Evolutionary conservation across 2,888 invertebrate genomes (phyloP).

Genomic region (Siphlonurus alternatus): DNA sequence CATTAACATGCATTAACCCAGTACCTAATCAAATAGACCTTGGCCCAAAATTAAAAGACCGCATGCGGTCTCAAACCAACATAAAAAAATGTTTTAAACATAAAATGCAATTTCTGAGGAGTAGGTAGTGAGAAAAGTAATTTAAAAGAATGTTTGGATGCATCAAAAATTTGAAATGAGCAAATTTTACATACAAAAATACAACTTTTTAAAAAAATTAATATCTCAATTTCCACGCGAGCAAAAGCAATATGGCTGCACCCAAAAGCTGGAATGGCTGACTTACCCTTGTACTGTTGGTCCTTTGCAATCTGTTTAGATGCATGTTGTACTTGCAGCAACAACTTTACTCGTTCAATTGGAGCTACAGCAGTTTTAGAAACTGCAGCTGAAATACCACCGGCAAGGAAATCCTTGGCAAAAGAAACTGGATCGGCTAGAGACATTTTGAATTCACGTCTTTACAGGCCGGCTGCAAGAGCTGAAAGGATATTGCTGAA

Average conservation of each 20-base stretch:
- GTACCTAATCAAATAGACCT: background rate
- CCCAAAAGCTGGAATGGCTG: background rate
- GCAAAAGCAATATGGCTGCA: background rate
- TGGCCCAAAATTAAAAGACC: background rate
- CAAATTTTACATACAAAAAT: too few relatives aligned
- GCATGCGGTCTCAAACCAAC: background rate
- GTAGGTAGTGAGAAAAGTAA: too few relatives aligned
- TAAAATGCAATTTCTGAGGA: too few relatives aligned
- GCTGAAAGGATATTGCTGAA: background rate
- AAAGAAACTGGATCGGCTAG: slow-evolving; percentile 23
- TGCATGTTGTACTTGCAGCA: slow-evolving; percentile 33
- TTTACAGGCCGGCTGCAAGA: background rate
- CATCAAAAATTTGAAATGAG: too few relatives aligned
- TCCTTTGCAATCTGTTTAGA: slow-evolving; percentile 29
- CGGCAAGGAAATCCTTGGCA: slow-evolving; percentile 29
- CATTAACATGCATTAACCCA: background rate
- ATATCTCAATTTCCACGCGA: too few relatives aligned
- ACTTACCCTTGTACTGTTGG: slow-evolving; percentile 32
- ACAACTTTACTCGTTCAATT: slow-evolving; percentile 33
- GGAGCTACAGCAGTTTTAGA: slow-evolving; percentile 36
- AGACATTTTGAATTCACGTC: slow-evolving; percentile 7
- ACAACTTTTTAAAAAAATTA: too few relatives aligned
- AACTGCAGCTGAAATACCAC: slow-evolving; percentile 32
- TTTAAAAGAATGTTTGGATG: too few relatives aligned
- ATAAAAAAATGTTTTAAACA: too few relatives aligned